Conservation (phyloP, 2,797 vertebrate genomes). For the Centroberyx gerrardi region DNA sequence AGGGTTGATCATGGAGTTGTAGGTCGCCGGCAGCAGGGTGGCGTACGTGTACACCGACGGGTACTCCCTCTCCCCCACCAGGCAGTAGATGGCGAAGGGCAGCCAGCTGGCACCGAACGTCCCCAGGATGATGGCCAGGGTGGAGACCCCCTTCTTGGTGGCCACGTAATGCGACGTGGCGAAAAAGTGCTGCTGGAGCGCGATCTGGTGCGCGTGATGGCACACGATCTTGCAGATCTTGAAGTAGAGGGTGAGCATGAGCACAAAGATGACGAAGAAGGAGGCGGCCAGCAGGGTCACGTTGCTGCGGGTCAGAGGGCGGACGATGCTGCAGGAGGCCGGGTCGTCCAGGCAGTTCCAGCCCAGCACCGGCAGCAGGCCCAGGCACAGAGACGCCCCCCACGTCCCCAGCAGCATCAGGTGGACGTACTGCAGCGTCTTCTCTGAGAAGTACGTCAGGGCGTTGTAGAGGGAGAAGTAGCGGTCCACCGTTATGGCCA, state of each 20-base stretch:
- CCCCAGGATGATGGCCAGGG: slow-evolving; percentile 96
- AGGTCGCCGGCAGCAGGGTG: slow-evolving; percentile 96
- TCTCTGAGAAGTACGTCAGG: slow-evolving; percentile 96
- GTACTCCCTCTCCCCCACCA: slow-evolving; percentile 92
- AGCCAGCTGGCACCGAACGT: slow-evolving; percentile 98
- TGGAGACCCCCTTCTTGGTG: slow-evolving; percentile 96
- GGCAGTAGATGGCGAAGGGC: slow-evolving; percentile 97
- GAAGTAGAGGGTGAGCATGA: slow-evolving; percentile 97
- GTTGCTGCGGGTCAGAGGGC: slow-evolving; percentile 93
- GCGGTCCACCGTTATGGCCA: slow-evolving; percentile 97
- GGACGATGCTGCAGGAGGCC: slow-evolving; percentile 92
- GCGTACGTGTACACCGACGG: slow-evolving; percentile 96
- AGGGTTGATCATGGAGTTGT: slow-evolving; percentile 99
- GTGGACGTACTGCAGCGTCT: slow-evolving; percentile 93
- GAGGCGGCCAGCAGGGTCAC: slow-evolving; percentile 92
- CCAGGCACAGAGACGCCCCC: slow-evolving; percentile 93
- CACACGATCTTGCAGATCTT: slow-evolving; percentile 98
- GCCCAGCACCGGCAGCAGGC: slow-evolving; percentile 93
- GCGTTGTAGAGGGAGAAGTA: slow-evolving; percentile 98
- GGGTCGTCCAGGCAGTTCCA: slow-evolving; percentile 96
- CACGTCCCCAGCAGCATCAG: slow-evolving; percentile 93
- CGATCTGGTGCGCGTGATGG: slow-evolving; percentile 97
- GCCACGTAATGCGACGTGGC: slow-evolving; percentile 94
- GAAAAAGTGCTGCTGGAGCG: slow-evolving; percentile 97
- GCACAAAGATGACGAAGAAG: slow-evolving; percentile 93